Conservation (phyloP, 2,797 vertebrate species). For the Sebastes matsubarae region DNA sequence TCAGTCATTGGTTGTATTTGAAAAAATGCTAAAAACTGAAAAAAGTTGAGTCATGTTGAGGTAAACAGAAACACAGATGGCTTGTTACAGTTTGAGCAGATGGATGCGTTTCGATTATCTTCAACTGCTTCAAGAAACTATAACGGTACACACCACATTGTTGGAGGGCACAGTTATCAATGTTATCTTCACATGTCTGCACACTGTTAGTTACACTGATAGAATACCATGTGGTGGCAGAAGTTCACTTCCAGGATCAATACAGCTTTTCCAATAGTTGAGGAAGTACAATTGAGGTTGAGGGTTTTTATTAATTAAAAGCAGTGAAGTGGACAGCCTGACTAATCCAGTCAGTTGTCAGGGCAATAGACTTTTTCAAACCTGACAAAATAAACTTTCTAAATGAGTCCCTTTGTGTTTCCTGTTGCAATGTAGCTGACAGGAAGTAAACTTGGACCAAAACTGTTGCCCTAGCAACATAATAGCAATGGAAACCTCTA, state of each 20-base stretch:
- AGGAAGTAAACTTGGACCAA: not conserved
- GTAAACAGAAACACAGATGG: constrained; percentile 27
- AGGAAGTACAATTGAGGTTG: constrained; percentile 35
- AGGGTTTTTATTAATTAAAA: constrained; percentile 55
- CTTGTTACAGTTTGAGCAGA: constrained; percentile 17
- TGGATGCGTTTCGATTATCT: constrained; percentile 14
- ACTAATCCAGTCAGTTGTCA: constrained; percentile 32
- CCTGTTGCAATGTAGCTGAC: not conserved
- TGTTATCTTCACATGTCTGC: constrained; percentile 40
- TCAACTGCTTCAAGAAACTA: not conserved
- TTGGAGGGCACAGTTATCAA: constrained; percentile 26
- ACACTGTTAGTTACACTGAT: constrained; percentile 55
- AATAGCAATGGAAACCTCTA: not conserved
- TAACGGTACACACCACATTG: not conserved
- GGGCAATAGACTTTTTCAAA: not conserved
- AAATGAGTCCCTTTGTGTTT: not conserved
- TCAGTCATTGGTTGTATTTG: not conserved
- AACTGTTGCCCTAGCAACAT: not conserved
- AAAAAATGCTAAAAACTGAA: not conserved
- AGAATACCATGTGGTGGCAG: constrained; percentile 37
- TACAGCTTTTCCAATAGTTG: constrained; percentile 42
- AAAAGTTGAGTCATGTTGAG: not conserved
- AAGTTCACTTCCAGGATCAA: constrained; percentile 40
- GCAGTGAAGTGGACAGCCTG: constrained; percentile 45
- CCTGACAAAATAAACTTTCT: not conserved